Evolutionary conservation across 2,113 vertebrate species (phyloP).

Genomic region (Narcine bancroftii): DNA sequence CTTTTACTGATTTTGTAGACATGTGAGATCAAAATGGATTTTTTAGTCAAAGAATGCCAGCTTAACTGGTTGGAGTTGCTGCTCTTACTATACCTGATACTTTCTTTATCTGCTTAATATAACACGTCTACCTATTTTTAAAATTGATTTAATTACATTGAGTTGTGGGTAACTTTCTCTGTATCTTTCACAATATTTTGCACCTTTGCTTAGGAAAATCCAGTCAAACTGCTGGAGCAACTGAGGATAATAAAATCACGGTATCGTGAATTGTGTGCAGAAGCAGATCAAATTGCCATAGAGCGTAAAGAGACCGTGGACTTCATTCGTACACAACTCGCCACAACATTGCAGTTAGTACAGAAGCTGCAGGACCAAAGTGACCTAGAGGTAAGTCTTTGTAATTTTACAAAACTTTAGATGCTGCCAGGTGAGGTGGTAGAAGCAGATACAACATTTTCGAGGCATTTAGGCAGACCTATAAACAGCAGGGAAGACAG

Average conservation of each 20-base stretch:
- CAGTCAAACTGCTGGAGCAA: conserved; percentile 65
- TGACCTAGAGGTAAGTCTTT: conserved; percentile 58
- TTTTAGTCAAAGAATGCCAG: background rate
- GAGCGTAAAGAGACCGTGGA: conserved; percentile 68
- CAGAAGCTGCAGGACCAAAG: conserved; percentile 57
- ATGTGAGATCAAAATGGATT: background rate
- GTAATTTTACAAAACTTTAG: no score
- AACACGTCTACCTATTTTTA: no score
- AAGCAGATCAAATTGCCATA: conserved; percentile 56
- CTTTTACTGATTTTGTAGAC: background rate
- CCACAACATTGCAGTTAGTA: conserved; percentile 53
- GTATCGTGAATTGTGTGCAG: conserved; percentile 58
- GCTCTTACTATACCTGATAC: no score
- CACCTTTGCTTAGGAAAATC: conserved; percentile 61
- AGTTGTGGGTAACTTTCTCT: background rate
- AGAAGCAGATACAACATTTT: no score
- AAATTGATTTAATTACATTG: background rate
- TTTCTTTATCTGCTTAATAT: no score
- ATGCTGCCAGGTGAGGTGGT: no score
- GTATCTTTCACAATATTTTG: background rate
- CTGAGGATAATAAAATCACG: conserved; percentile 65
- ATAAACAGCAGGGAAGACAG: no score
- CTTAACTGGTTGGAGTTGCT: no score
- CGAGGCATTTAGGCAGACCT: no score
- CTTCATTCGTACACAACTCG: conserved; percentile 58